Evolutionary conservation across 2,888 invertebrate species (phyloP).

Genomic region (Venustoraphidia nigricollis): DNA sequence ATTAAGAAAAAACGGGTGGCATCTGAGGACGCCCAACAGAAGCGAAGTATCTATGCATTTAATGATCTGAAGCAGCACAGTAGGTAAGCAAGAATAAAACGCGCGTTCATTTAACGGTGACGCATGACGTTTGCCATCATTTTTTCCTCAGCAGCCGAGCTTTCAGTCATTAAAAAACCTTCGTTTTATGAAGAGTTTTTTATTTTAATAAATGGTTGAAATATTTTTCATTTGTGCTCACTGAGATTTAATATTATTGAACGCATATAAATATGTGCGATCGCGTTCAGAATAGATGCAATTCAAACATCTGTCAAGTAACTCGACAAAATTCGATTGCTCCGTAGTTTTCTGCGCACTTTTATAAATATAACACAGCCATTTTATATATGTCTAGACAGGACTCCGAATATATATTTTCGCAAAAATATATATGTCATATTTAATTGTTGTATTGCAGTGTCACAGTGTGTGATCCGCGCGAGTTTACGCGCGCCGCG

Average conservation of each 20-base stretch:
- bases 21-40: no score
- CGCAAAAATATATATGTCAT: conserved; percentile 6
- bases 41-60: no score
- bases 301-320: not conserved
- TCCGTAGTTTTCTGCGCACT: not conserved
- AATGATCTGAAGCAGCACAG: no score
- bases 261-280: not conserved
- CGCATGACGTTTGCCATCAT: no score
- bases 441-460: conserved; percentile 6
- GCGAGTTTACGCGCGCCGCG: conserved; percentile 5
- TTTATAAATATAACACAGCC: conserved; percentile 7
- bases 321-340: not conserved
- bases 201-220: no score
- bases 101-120: no score
- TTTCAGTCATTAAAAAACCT: no score
- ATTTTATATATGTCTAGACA: conserved; percentile 6
- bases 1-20: no score
- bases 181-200: no score
- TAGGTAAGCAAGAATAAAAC: no score
- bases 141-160: no score
- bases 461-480: conserved; percentile 4
- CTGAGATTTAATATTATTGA: not conserved
- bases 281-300: not conserved
- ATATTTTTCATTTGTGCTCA: no score
- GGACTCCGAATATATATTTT: conserved; percentile 3